Percentiles rank a stretch among this genome's conserved stretches.
These are phyloP conservation scores for Poeciliopsis paucimaculata DNA, from an alignment of 2,797 vertebrate genomes.

Conservation along the genomic window DNA sequence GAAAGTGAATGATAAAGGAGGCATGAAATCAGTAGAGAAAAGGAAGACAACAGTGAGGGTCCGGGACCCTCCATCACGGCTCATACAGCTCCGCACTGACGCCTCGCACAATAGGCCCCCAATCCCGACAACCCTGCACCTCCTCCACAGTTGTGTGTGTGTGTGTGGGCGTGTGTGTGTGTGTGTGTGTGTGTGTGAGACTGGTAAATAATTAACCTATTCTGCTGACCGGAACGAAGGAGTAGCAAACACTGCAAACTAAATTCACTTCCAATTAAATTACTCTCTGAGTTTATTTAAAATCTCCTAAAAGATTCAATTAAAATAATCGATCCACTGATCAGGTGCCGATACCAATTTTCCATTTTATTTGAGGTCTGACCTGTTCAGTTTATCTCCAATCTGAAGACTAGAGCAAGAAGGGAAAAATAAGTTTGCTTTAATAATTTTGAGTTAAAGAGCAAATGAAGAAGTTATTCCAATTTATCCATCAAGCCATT, in stretches of 20 bases:
- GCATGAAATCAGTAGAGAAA: slow-evolving; percentile 99
- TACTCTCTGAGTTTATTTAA: slow-evolving; percentile 14
- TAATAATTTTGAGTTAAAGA: not conserved
- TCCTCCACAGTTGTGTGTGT: slow-evolving; percentile 88
- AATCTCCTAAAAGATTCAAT: not conserved
- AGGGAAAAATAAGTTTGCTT: not conserved
- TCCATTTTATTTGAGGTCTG: not conserved
- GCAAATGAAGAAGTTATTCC: not conserved
- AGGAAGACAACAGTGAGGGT: slow-evolving; percentile 96
- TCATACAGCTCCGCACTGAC: slow-evolving; percentile 80
- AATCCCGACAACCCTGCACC: slow-evolving; percentile 82
- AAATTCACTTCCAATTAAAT: slow-evolving; percentile 46
- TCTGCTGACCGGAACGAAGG: slow-evolving; percentile 93
- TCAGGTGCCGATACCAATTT: not conserved
- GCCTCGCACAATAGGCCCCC: slow-evolving; percentile 79
- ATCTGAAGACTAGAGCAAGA: not conserved
- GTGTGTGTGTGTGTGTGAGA: slow-evolving; percentile 72
- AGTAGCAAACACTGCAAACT: slow-evolving; percentile 80
- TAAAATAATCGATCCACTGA: not conserved
- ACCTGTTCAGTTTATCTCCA: not conserved
- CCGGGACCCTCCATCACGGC: slow-evolving; percentile 85
- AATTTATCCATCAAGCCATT: not conserved
- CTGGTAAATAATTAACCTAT: slow-evolving; percentile 99
- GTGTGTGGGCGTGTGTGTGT: slow-evolving; percentile 81
- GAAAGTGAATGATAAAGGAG: slow-evolving; percentile 99